Evolutionary conservation across 2,113 vertebrate species (phyloP).

Genomic region (Amphiprion percula): DNA sequence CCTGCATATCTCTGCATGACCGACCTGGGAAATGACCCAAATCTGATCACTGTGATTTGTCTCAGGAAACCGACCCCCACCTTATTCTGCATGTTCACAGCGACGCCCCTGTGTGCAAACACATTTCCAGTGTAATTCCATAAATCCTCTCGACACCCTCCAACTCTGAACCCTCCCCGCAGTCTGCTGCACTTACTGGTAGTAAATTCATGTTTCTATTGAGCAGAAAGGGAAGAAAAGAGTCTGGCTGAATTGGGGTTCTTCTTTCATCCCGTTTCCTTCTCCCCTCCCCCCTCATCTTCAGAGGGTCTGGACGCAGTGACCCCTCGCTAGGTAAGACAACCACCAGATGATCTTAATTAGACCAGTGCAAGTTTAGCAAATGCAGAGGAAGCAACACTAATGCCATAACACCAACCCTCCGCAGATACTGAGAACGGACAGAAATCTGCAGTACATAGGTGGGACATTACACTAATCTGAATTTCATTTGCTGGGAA

Average conservation of each 20-base stretch:
- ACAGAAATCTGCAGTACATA: conserved; percentile 2
- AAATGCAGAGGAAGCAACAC: conserved; percentile 44
- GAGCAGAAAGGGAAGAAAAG: conserved; percentile 38
- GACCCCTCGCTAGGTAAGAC: conserved; percentile 65
- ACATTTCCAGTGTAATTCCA: conserved; percentile 43
- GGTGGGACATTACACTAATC: conserved; percentile 34
- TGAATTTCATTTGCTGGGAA: conserved; percentile 18
- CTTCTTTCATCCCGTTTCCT: conserved; percentile 53
- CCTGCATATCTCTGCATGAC: conserved; percentile 37
- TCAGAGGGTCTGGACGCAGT: conserved; percentile 48
- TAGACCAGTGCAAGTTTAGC: conserved; percentile 49
- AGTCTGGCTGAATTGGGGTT: conserved; percentile 42
- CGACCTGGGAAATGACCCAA: conserved; percentile 61
- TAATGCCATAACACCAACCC: conserved; percentile 32
- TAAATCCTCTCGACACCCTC: conserved; percentile 68
- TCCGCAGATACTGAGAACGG: conserved; percentile 8
- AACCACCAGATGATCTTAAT: conserved; percentile 76
- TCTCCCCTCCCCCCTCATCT: conserved; percentile 20
- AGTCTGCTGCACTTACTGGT: neutral
- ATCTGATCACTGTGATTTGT: conserved; percentile 73
- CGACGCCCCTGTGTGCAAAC: conserved; percentile 50
- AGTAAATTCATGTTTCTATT: conserved; percentile 63
- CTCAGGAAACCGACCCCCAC: conserved; percentile 70
- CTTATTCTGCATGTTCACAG: conserved; percentile 39
- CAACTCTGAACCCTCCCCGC: conserved; percentile 26